Evolutionary conservation across 1,140 invertebrate species (phyloP).

Genomic region (Meloidogyne floridensis): DNA sequence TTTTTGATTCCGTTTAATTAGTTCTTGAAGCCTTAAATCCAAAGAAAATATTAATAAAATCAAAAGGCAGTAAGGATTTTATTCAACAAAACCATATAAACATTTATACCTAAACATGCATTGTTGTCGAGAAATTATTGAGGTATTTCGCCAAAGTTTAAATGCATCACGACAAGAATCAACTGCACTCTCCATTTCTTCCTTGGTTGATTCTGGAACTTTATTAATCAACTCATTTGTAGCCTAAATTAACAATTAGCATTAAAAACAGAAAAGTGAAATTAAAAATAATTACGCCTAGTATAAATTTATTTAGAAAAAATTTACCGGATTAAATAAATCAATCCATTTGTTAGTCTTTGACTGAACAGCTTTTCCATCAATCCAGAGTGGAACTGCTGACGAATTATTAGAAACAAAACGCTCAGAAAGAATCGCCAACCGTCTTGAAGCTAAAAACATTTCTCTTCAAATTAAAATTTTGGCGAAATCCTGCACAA

Average conservation of each 20-base stretch:
- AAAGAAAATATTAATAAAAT: not conserved
- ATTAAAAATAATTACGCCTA: constrained; percentile 9
- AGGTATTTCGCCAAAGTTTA: constrained; percentile 84
- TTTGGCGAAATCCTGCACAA: no score
- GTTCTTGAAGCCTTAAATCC: constrained; percentile 74
- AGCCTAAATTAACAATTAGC: constrained; percentile 67
- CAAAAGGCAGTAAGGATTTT: no score
- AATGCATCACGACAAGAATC: constrained; percentile 81
- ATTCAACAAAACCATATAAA: not conserved
- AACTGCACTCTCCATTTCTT: constrained; percentile 89
- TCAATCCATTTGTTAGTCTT: constrained; percentile 64
- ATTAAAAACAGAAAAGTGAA: not conserved
- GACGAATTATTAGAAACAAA: not conserved
- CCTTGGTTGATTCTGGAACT: constrained; percentile 85
- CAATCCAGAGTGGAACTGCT: constrained; percentile 65
- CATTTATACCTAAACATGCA: constrained; percentile 76
- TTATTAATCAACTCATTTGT: constrained; percentile 75
- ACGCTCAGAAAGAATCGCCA: not conserved
- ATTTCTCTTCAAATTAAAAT: not conserved
- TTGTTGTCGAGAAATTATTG: constrained; percentile 88
- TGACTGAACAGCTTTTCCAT: constrained; percentile 63
- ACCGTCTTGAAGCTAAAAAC: not conserved
- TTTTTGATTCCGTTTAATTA: constrained; percentile 80
- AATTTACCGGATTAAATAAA: constrained; percentile 62
- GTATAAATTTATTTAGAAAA: not conserved